Base-by-base conservation (phyloP, 1,140 invertebrate genomes). In the Temnothorax nylanderi region DNA sequence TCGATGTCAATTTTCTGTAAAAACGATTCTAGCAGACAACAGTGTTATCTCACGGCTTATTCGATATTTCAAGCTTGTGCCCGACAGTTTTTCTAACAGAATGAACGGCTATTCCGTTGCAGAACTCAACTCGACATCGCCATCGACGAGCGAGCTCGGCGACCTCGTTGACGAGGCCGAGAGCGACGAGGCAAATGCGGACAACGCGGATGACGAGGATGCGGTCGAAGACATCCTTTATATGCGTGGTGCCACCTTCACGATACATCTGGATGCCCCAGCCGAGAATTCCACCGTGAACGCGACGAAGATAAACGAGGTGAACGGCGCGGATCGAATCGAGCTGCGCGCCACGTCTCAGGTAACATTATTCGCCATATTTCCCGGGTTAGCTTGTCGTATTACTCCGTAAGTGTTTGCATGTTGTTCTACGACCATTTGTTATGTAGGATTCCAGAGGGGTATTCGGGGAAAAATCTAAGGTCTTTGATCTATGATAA, bases 241-340 rank as follows among this genome's bases (percentile, higher is more conserved):
- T 93, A 97, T 98, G 95, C 97, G 97, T 93, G 98, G 97, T 88
- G 97, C 97, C 13, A 97, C 97, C 54, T 97, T 98, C 92, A 97
- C 97, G 82, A 97, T 97, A 84, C 97, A 97, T 93, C 94, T 97
- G 92, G 97, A 97, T 60, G 80, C 91, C 7, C 86, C 89, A 58
- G 72, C 87, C 6, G 92, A 87, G 77, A 94, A 93, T 90, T 86
- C 90, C 7, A 93, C 93, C 37, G 41, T 78, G 18, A 94, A 93
- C 64, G 89, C 88, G 41, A 94, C 92, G 37, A 92, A 82, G 69
- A 91, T 72, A 47, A 91, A 87, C 72, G 92, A 91, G n/a, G 93
- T 92, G 21, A 89, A 88, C 44, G 92, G 93, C 87, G 91, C 91
- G 32, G 91, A 89, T 56, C 91, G 80, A 41, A 26, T 77, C 21